Evolutionary conservation across 2,797 vertebrate genomes (phyloP), one percentile per base, ranked within the genome.

Genomic region (Hydrocynus forskahlii): DNA sequence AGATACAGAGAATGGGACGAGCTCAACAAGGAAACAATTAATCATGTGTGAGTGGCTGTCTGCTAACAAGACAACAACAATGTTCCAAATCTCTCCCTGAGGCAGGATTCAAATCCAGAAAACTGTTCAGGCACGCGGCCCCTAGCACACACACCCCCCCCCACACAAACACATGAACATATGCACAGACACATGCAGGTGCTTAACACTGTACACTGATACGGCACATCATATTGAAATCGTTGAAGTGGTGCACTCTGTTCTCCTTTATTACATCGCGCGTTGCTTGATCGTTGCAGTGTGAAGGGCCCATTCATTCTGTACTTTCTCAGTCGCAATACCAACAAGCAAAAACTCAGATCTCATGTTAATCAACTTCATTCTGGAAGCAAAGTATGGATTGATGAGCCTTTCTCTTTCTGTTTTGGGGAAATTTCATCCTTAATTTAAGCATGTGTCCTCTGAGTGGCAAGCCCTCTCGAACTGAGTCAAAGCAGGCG

Each of bases 401-500:
- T 79, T 88, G 88, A 91, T 91, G 90, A 78, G 86, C 69, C 69
- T 75, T 83, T 81, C 19, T 91, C 84, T 86, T 90, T 89, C 90
- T 75, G 83, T 87, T 91, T 95, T 91, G 91, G 91, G 89, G 90
- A 92, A 93, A 94, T 88, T 92, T 91, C 89, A 84, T 90, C 85
- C 84, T 87, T 88, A 89, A 92, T 92, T 94, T 90, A 95, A 93
- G 93, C 95, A 93, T 96, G 94, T 94, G 91, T 96, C 94, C 86
- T 95, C 94, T 92, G 93, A 94, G 93, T 97, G 95, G 95, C 96
- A 97, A 93, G 92, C 89, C 91, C 90, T 92, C 94, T 96, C 96
- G 96, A 93, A 83, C 81, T 97, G 96, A 99, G 93, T 90, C 92
- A 95, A 96, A 96, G 88, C 96, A 98, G 96, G 92, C 93, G 78